Conservation (phyloP, 2,797 vertebrate genomes). For the Chiloscyllium punctatum region DNA sequence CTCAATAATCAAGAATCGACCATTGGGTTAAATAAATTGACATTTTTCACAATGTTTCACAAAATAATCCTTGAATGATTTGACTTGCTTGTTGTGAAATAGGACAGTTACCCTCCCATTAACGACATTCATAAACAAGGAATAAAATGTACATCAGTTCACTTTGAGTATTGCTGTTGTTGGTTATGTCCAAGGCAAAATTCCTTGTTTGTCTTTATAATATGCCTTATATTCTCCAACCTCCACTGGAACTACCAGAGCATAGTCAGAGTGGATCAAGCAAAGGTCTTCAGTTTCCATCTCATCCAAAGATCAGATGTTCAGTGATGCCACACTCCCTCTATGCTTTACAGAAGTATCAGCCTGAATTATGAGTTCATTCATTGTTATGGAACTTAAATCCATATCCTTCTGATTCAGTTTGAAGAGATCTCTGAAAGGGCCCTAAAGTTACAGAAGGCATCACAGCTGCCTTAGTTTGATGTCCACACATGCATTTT, state of each 20-base stretch:
- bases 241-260: background rate
- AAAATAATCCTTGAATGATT: background rate
- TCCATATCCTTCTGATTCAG: background rate
- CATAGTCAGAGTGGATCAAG: background rate
- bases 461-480: background rate
- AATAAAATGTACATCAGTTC: background rate
- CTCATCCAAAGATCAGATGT: background rate
- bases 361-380: background rate
- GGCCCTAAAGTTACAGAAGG: background rate
- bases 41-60: background rate
- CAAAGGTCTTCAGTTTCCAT: background rate
- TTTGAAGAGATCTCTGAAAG: background rate
- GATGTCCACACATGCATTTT: background rate
- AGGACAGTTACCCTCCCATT: background rate
- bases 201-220: background rate
- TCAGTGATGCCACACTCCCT: background rate
- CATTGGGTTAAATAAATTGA: background rate
- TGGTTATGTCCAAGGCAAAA: background rate
- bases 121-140: background rate
- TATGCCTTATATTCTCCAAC: background rate
- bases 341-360: background rate
- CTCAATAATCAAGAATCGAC: background rate
- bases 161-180: background rate
- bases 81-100: background rate
- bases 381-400: background rate